phyloP scores from a whole-genome alignment of 2,888 invertebrate species.

The Ochropleura leucogaster region DNA sequence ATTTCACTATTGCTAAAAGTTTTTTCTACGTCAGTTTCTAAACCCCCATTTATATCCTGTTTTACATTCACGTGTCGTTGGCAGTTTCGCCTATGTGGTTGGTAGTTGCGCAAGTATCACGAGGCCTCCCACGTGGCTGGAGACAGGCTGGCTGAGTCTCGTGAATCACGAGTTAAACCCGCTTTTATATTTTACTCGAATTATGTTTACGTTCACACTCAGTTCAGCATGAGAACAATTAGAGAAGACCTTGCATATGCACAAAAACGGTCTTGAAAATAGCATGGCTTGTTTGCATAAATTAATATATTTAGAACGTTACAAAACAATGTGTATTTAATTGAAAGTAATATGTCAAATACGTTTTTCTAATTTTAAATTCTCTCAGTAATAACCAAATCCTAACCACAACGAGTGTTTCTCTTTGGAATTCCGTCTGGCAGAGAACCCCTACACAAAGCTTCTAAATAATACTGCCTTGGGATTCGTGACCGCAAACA shows the following conservation, averaged over 20 bases:
- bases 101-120: constrained; percentile 65
- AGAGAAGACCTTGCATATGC: constrained; percentile 26
- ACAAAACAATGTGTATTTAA: constrained; percentile 5
- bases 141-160: constrained; percentile 64
- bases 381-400: constrained; percentile 14
- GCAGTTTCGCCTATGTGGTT: constrained; percentile 38
- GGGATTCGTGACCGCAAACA: constrained; percentile 54
- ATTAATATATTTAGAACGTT: neutral
- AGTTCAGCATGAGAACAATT: constrained; percentile 28
- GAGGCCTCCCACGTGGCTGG: constrained; percentile 72
- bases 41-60: neutral
- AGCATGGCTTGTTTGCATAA: constrained; percentile 2
- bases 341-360: neutral
- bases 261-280: constrained; percentile 15
- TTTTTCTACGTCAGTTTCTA: neutral
- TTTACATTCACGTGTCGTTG: constrained; percentile 44
- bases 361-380: constrained; percentile 16
- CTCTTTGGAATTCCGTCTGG: constrained; percentile 35
- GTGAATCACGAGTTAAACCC: constrained; percentile 64
- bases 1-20: neutral
- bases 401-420: constrained; percentile 34
- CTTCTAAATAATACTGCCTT: constrained; percentile 53
- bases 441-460: constrained; percentile 44
- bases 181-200: constrained; percentile 42
- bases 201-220: constrained; percentile 41